Base-by-base conservation (phyloP, 2,888 invertebrate species). In the Dendrolimus houi region DNA sequence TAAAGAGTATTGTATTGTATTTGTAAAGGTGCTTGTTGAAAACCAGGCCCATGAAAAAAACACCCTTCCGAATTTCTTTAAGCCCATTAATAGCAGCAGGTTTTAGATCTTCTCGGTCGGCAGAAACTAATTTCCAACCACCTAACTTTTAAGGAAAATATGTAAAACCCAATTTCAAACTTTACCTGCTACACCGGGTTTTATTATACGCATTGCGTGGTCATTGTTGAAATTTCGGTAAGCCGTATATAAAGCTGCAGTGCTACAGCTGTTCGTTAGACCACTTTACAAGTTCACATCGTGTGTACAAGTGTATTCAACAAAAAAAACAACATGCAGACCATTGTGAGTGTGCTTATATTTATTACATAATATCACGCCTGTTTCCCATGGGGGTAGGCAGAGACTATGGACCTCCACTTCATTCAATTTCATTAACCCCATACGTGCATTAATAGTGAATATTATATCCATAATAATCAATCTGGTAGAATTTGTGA, bases 181-280 rank as follows among this genome's bases (percentile, higher is more conserved):
- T 47, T 47, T 47, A 12, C 47, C 47, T 47, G 47, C 47, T 10
- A 47, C 47, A 47, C 47, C 29, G 29, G 29, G 9, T 2, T 47
- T 12, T 9, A 9, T 47, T 9, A 47, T 47, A 47, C 47, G 60
- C 58, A 61, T 71, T 71, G 72, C 70, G 70, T 71, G 66, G 66
- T 73, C 78, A 82, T 81, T 83, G 86, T 84, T 74, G 67, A 54
- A 69, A 68, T 77, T 84, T 83, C 70, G 83, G 77, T 75, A 57
- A 64, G 62, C 64, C 53, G 64, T 59, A 74, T 86, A 88, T 88
- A 88, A 87, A 82, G 79, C 73, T 55, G 60, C 60, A 59, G 57
- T 60, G 59, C 63, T 62, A 59, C 64, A 66, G 58, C 64, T 56
- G 58, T 64, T 75, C 67, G 75, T 83, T 87, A 88, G 85, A 88